These are phyloP conservation scores for Machimus rusticus DNA, from an alignment of 2,888 invertebrate species.

Conservation along the genomic window DNA sequence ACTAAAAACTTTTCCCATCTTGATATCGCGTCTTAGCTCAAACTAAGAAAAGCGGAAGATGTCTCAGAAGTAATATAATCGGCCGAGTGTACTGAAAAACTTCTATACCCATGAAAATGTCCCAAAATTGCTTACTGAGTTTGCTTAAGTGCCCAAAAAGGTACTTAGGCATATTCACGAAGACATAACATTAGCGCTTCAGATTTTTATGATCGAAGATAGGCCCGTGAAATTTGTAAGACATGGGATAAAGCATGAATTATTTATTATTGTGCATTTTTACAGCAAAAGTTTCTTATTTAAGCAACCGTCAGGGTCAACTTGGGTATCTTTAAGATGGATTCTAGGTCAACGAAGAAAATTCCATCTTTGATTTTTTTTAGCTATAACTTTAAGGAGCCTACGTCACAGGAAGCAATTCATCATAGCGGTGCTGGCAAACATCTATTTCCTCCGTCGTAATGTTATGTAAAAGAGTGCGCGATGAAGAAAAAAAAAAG, in stretches of 20 bases:
- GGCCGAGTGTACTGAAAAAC: neutral
- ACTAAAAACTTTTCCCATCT: neutral
- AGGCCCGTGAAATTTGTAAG: neutral
- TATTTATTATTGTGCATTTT: neutral
- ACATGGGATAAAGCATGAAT: neutral
- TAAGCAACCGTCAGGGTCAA: neutral
- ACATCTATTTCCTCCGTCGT: conserved; percentile 23
- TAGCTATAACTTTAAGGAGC: conserved; percentile 1
- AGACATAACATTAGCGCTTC: neutral
- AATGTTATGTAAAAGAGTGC: conserved; percentile 22
- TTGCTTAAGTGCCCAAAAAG: neutral
- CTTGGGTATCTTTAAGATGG: neutral
- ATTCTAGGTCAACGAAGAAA: conserved; percentile 21
- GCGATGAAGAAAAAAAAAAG: conserved; percentile 12
- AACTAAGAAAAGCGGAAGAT: neutral
- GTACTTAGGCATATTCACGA: neutral
- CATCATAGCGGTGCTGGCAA: conserved; percentile 17
- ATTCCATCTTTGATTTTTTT: conserved; percentile 9
- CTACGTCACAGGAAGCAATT: conserved; percentile 35
- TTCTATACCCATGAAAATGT: neutral
- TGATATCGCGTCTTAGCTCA: neutral
- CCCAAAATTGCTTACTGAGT: neutral
- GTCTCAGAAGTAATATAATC: neutral
- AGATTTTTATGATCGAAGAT: neutral
- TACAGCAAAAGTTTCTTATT: neutral